phyloP scores from a whole-genome alignment of 2,797 vertebrate genomes.

The Poeciliopsis infans region DNA sequence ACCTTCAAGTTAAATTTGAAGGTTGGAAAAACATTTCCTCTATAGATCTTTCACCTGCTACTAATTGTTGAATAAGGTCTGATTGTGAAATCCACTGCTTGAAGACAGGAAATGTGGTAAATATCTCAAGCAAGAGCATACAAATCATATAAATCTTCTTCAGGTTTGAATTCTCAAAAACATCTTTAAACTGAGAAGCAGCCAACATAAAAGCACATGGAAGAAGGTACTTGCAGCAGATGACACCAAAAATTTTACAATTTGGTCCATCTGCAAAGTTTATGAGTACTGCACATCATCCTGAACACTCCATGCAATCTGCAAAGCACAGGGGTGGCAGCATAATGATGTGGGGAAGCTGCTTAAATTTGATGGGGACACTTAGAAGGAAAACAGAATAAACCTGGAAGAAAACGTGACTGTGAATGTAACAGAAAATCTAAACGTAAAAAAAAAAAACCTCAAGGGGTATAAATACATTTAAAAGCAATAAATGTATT shows the following conservation, averaged over 20 bases:
- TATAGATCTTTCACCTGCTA: background rate
- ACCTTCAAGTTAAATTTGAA: background rate
- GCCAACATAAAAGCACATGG: background rate
- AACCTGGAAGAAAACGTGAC: too few relatives aligned
- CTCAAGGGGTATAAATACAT: too few relatives aligned
- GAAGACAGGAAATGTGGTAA: background rate
- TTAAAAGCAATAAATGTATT: too few relatives aligned
- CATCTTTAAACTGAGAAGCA: background rate
- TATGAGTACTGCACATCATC: too few relatives aligned
- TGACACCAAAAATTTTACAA: background rate
- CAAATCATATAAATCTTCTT: background rate
- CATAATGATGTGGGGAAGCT: background rate
- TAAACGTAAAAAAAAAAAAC: too few relatives aligned
- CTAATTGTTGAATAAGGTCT: background rate
- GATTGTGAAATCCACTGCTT: background rate
- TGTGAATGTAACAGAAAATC: too few relatives aligned
- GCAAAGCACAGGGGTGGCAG: background rate
- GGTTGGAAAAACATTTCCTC: background rate
- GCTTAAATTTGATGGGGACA: background rate
- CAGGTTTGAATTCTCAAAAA: background rate
- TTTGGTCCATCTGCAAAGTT: background rate
- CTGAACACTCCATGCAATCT: background rate
- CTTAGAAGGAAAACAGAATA: too few relatives aligned
- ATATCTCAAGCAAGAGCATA: background rate
- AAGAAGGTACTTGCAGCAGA: background rate